Base-by-base conservation (phyloP, 2,113 vertebrate species). In the Cathartes aura region DNA sequence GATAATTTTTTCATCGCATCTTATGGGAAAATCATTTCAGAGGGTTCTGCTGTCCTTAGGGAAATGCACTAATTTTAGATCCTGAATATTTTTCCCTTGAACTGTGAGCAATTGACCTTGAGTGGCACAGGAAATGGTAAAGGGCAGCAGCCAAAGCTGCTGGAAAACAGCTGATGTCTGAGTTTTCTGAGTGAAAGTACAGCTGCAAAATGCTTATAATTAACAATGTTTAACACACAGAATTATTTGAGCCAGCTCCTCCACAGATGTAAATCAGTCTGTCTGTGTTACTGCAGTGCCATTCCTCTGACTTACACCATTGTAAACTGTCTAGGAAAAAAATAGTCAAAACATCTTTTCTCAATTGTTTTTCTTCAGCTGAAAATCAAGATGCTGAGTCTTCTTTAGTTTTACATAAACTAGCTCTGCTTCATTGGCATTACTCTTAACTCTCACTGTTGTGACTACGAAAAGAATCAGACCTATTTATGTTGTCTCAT, bases 71-170 rank as follows among this genome's bases (percentile, higher is more conserved):
- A 63, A 93, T 93, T 94, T 95, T 95, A 94, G 84, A 82, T 53
- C 45, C n/a, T 89, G 73, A 55, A 45, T 87, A 45, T 58, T 95
- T 89, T 92, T 81, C 80, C 36, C 45, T 83, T 94, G 83, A 95
- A 58, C 67, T 90, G 59, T 78, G 55, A 95, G 75, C 42, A 71
- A 36, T 12, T 89, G 68, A 67, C 94, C 87, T 93, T 91, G 75
- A 89, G 72, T 84, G 87, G 55, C 87, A 91, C 83, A 95, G 94
- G 87, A 96, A 95, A 89, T 78, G 68, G 80, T 59, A 62, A 94
- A 89, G 64, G 52, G 76, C 59, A 96, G 80, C 50, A 66, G 75
- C 75, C 67, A 87, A 93, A 91, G 83, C 60, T 91, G 45, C 72
- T 78, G 81, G 50, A 87, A 94, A 91, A 73, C 59, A 94, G 91